These are phyloP conservation scores for Drosophila repleta DNA, from an alignment of 1,140 invertebrate genomes.

Conservation along the genomic window DNA sequence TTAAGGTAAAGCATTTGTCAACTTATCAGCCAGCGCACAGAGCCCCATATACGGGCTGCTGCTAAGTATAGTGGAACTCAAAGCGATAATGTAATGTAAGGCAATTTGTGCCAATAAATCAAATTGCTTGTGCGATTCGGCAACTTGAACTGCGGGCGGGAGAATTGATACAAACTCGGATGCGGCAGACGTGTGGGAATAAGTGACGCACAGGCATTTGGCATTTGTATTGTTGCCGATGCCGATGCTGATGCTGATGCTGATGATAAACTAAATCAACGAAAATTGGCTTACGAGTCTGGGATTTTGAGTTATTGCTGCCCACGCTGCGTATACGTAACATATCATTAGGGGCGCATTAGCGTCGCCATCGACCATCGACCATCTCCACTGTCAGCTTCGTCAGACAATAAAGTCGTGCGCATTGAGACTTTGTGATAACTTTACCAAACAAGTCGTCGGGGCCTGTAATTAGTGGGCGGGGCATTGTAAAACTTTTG, in stretches of 20 bases:
- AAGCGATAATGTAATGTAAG: conserved; percentile 80
- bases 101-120: conserved; percentile 80
- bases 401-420: conserved; percentile 21
- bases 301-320: conserved; percentile 76
- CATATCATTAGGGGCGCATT: conserved; percentile 57
- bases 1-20: conserved; percentile 43
- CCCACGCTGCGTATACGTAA: conserved; percentile 68
- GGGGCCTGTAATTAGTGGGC: conserved; percentile 2
- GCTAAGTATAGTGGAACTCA: conserved; percentile 51
- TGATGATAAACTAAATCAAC: conserved; percentile 81
- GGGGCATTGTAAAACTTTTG: conserved; percentile 5
- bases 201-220: conserved; percentile 68
- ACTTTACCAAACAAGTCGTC: background rate
- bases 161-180: conserved; percentile 45
- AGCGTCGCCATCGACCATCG: conserved; percentile 16
- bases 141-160: conserved; percentile 37
- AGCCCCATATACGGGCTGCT: conserved; percentile 20
- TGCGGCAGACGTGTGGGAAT: conserved; percentile 65
- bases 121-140: conserved; percentile 63
- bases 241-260: conserved; percentile 50
- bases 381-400: conserved; percentile 26
- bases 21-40: conserved; percentile 29
- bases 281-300: conserved; percentile 77
- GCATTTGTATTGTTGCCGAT: conserved; percentile 63
- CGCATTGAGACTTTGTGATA: background rate